Evolutionary conservation across 2,797 vertebrate genomes (phyloP), one percentile per base, ranked within the genome.

Genomic region (Poecilia wingei): DNA sequence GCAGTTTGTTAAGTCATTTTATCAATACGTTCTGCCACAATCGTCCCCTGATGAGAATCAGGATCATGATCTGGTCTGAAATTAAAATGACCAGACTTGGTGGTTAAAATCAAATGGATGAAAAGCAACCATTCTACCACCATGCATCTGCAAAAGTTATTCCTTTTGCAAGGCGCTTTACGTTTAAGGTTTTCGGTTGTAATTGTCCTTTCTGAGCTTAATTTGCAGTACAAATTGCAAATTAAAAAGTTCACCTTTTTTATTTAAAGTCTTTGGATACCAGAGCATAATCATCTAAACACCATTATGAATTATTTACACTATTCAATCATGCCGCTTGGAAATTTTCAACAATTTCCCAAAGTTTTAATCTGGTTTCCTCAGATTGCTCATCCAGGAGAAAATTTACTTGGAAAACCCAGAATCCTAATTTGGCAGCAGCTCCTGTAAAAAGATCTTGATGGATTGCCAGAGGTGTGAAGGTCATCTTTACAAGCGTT

Each of bases 391-490:
- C 76, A 80, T 78, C 49, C 71, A 51, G 64, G 45, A 71, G 22
- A 18, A 39, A 14, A 39, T 68, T 89, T 87, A 87, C 92, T 91
- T 87, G 84, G 79, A 87, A 89, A 88, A 79, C 16, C 83, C 81
- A 22, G 71, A 0, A 1, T 43, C 79, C 75, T 43, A 75, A 82
- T 68, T 76, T 41, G 28, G 72, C 82, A 72, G 87, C 85, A 43
- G 86, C 79, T 91, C 84, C 83, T 85, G 90, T 90, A 89, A 85
- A 84, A 51, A 69, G 55, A 59, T 77, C 82, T 87, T 95, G 95
- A 95, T 95, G 92, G 93, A 95, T 92, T 85, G 85, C 88, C 77
- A 61, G 87, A 94, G 87, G 94, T 93, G 94, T 94, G 78, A 75
- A 80, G 95, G 95, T 96, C 95, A 96, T 82, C 93, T 77, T 87